Conservation (phyloP, 2,113 vertebrate species). For the Pygoscelis adeliae region DNA sequence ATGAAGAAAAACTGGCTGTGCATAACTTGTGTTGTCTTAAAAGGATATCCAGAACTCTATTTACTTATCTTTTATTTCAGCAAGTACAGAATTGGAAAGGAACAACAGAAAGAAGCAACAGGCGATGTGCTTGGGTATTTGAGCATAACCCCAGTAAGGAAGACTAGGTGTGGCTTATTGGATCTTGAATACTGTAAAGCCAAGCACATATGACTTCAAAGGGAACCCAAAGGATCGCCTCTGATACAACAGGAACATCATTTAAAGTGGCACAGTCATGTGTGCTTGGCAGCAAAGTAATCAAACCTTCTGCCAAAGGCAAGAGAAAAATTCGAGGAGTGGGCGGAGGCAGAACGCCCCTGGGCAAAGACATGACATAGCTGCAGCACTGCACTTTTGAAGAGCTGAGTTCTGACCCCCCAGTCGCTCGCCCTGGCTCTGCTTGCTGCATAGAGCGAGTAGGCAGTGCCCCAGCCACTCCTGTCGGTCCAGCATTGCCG, state of each 20-base stretch:
- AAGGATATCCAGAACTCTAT: background rate
- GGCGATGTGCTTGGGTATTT: background rate
- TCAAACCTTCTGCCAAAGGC: background rate
- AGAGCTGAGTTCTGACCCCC: background rate
- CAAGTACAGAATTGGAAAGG: background rate
- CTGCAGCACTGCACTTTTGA: background rate
- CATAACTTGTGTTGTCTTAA: background rate
- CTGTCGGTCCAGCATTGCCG: rapidly evolving
- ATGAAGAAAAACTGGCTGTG: background rate
- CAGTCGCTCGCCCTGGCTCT: rapidly evolving
- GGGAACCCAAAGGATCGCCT: too few species aligned
- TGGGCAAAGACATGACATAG: background rate
- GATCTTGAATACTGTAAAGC: background rate
- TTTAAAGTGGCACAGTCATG: rapidly evolving
- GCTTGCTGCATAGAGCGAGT: background rate
- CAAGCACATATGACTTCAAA: background rate
- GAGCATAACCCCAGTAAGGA: background rate
- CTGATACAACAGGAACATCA: background rate
- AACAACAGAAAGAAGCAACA: background rate
- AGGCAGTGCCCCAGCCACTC: background rate
- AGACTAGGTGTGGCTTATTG: background rate
- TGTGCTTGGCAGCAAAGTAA: background rate
- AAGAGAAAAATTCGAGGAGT: background rate
- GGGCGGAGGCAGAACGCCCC: rapidly evolving
- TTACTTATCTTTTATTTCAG: background rate